phyloP scores from a whole-genome alignment of 2,888 invertebrate genomes.

The Tortricodes alternella region DNA sequence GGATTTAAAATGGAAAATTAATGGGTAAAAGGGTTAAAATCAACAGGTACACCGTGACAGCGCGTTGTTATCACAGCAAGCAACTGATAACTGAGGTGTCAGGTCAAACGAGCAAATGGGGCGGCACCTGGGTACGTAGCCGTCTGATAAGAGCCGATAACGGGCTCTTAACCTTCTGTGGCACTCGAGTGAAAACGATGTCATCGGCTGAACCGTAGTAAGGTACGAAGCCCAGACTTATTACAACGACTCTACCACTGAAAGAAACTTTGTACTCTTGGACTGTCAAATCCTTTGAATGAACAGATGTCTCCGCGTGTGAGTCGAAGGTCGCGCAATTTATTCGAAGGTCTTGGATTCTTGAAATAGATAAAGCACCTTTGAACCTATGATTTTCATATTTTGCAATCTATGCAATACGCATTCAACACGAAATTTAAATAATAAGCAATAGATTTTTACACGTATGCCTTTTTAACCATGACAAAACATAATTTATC shows the following conservation, averaged over 20 bases:
- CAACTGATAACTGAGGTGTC: slow-evolving; percentile 80
- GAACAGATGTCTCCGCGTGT: too few relatives aligned
- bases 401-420: too few relatives aligned
- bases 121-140: slow-evolving; percentile 67
- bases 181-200: slow-evolving; percentile 57
- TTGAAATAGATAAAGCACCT: too few relatives aligned
- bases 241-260: background rate
- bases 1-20: slow-evolving; percentile 33
- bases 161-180: slow-evolving; percentile 80
- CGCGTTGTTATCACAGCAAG: slow-evolving; percentile 71
- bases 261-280: too few relatives aligned
- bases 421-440: too few relatives aligned
- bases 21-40: slow-evolving; percentile 63
- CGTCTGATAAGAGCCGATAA: slow-evolving; percentile 74
- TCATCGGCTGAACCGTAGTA: slow-evolving; percentile 51
- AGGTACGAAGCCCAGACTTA: background rate
- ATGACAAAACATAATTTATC: too few relatives aligned
- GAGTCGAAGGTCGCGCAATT: too few relatives aligned
- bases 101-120: slow-evolving; percentile 82
- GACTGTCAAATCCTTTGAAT: too few relatives aligned
- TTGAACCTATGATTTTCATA: too few relatives aligned
- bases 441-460: too few relatives aligned
- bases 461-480: too few relatives aligned
- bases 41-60: slow-evolving; percentile 71
- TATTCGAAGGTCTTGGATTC: too few relatives aligned